Base-by-base conservation (phyloP, 2,113 vertebrate genomes). In the Phylloscopus whistleri region DNA sequence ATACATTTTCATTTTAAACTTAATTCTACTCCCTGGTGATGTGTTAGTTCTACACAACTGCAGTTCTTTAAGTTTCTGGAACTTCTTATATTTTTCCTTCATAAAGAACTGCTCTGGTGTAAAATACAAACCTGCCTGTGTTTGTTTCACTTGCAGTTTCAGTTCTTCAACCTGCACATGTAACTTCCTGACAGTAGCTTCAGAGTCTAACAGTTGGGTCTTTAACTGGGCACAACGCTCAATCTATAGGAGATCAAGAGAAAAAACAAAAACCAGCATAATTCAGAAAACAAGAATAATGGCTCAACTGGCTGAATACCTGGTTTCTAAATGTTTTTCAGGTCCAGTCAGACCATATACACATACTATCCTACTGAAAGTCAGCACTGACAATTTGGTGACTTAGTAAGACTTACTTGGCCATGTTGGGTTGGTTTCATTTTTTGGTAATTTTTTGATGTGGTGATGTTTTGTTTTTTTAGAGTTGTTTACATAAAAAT, bases 111-210 rank as follows among this genome's bases (percentile, higher is more conserved):
- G 17, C 33, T 89, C 44, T 56, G 37, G 35, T 30, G 13, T 52
- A 90, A 68, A 69, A 60, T 37, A 87, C 94, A 97, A 92, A 99
- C 99, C 99, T 98, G 98, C 97, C 62, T 99, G 99, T 30, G 99
- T 99, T 89, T 99, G 98, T 72, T 96, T 98, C 77, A 99, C 97
- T 88, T 99, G 99, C 73, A 97, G 93, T 95, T 99, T 98, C 90
- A 99, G 86, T 55, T 99, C 98, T 53, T 98, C 97, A 39, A 98
- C 91, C 55, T 99, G 98, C 13, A 92, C 21, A 17, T 88, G 97
- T 97, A 99, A 96, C 95, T 98, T 98, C 82, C 97, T 98, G 18
- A 97, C 72, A 78, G 97, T 98, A 96, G 98, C 97, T 93, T 99
- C 98, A 4, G 97, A 98, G 58, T 99, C 98, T 15, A 97, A 70